Base-by-base conservation (phyloP, 30 jellyfish, hydroid and myxozoan genomes). In the Turritopsis rubra region DNA sequence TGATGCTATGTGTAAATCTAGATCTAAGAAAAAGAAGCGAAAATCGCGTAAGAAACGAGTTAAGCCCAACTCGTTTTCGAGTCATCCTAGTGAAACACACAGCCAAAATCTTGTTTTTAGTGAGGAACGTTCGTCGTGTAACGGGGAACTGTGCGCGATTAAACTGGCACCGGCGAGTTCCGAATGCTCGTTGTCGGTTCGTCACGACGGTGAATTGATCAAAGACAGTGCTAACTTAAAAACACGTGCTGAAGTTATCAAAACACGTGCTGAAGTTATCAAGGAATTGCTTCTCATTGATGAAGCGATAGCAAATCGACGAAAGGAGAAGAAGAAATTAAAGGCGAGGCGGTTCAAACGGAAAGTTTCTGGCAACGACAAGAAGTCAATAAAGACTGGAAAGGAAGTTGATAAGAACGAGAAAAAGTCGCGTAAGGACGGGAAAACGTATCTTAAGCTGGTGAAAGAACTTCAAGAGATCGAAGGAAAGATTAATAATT, bases 391-490 rank as follows among this genome's bases (percentile, higher is more conserved):
- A 26, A n/a, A n/a, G n/a, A 79, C 86, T 79, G 86, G 41, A 16
- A 22, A n/a, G 23, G 25, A 26, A n/a, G 77, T 21, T 53, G 86
- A 29, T 22, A 16, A 28, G 21, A 0, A 16, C 25, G 86, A 79
- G 26, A 29, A 30, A 20, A 0, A 23, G 83, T 21, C 83, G 9
- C 54, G 54, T 24, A 53, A 79, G 53, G 21, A 24, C 16, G 86
- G 53, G 20, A 24, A 53, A 79, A 79, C 86, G 13, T 79, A 79
- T 53, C 25, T 41, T 5, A 52, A 53, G 16, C 28, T 79, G 26
- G 53, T 79, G 85, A 79, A 60, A 26, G 86, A 79, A 79, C 79
- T 79, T 21, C 86, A 79, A 53, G 86, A 79, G 0, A 79, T 79
- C 21, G 86, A 79, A 60, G 80, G 86, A 16, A 53, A 79, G 28